phyloP scores from a whole-genome alignment of 2,113 vertebrate species.

The Passer montanus region DNA sequence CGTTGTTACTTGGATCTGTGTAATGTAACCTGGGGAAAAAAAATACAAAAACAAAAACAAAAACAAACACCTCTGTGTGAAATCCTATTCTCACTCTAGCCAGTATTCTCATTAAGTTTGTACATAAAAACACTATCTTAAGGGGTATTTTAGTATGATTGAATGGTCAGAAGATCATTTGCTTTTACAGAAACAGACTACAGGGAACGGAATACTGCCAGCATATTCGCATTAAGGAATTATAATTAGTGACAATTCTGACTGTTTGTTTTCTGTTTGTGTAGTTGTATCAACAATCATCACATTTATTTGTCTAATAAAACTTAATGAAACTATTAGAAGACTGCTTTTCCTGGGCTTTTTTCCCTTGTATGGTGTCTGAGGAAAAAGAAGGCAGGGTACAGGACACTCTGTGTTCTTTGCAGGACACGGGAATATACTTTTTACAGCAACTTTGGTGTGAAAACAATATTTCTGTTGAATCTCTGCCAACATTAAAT shows the following conservation, averaged over 20 bases:
- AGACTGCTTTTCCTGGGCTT: fast-evolving
- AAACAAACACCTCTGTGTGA: fast-evolving
- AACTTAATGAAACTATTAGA: not conserved
- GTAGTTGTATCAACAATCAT: not conserved
- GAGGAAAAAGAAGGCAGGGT: not conserved
- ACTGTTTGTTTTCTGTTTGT: not conserved
- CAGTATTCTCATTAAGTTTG: not conserved
- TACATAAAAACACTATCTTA: not conserved
- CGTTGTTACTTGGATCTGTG: not conserved
- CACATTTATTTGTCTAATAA: not conserved
- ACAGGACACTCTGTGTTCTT: not conserved
- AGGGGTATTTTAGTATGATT: not conserved
- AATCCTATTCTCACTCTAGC: not conserved
- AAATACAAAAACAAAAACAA: not conserved
- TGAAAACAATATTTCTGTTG: not conserved
- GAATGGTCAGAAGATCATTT: not conserved
- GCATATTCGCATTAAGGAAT: not conserved
- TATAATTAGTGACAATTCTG: not conserved
- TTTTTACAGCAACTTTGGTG: not conserved
- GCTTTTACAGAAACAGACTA: not conserved
- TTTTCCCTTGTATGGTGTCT: not conserved
- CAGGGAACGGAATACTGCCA: not conserved
- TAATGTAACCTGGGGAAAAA: not conserved
- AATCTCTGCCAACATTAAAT: not conserved
- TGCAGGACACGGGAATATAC: not conserved